Base-by-base conservation (phyloP, 2,797 vertebrate genomes). In the Melanotaenia maccullochi region DNA sequence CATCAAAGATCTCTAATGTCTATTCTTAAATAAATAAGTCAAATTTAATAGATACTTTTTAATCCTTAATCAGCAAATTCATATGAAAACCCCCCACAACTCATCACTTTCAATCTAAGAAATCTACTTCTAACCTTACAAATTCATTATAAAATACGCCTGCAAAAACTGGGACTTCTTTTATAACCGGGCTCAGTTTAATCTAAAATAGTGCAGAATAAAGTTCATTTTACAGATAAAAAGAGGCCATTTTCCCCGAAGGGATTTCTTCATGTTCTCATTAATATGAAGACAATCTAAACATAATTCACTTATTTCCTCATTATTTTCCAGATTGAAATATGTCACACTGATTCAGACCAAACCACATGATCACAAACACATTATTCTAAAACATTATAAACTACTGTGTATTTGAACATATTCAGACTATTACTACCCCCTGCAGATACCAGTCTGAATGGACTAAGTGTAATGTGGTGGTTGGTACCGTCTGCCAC, bases 401-500 rank as follows among this genome's bases (percentile, higher is more conserved):
- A 7, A 65, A 60, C 30, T 57, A 40, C 2, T 8, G 5, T 40
- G 4, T 18, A 33, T 77, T 38, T 69, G 14, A n/a, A 51, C 55
- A 33, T 44, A 30, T 28, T 67, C 28, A 75, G 44, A 54, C 38
- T 51, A 36, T 68, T 55, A 52, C 2, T 18, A 35, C 66, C 40
- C 35, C 72, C 20, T 40, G 54, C 32, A 42, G 56, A 55, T 52
- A 62, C 28, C 42, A 60, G 60, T 83, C 38, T 89, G 83, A 89
- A 82, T 76, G 60, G 71, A 32, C 68, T 67, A 59, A 78, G 47
- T 89, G 71, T 87, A 33, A 76, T 75, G 7, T 47, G 60, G 83
- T 57, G 80, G 65, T 60, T 81, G 89, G 83, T 42, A 75, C 84
- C 7, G 71, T 64, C 72, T 75, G 79, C 73, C 71, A 35, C 85